phyloP scores from a whole-genome alignment of 2,888 invertebrate genomes.

The Nebria brevicollis region DNA sequence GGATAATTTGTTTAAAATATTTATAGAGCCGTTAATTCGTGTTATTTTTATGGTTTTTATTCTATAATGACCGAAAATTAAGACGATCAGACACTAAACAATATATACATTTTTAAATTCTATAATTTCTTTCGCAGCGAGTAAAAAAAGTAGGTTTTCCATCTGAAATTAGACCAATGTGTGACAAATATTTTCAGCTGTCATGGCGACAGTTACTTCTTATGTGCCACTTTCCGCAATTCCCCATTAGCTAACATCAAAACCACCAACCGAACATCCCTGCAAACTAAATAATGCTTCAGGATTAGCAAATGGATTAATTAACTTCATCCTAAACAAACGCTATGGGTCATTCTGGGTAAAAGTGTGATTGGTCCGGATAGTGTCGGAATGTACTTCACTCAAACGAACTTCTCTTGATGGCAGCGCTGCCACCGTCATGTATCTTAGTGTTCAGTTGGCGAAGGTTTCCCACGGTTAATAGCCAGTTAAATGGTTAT shows the following conservation, averaged over 20 bases:
- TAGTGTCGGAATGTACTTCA: conserved; percentile 30
- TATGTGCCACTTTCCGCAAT: not conserved
- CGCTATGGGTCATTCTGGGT: conserved; percentile 31
- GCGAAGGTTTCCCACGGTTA: conserved; percentile 40
- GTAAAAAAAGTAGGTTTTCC: too few species aligned
- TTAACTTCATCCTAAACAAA: conserved; percentile 47
- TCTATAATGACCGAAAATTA: too few species aligned
- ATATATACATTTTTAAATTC: too few species aligned
- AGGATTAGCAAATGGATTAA: conserved; percentile 45
- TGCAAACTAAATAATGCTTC: conserved; percentile 43
- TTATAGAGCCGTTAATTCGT: too few species aligned
- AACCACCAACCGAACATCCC: conserved; percentile 27
- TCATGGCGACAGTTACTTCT: not conserved
- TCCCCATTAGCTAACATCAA: conserved; percentile 11
- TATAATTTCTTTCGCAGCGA: too few species aligned
- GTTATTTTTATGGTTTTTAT: too few species aligned
- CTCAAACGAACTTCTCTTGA: not conserved
- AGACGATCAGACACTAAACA: too few species aligned
- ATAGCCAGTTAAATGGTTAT: conserved; percentile 44
- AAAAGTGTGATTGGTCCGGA: conserved; percentile 40
- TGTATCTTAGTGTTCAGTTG: conserved; percentile 32
- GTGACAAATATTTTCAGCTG: not conserved
- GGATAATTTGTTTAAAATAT: too few species aligned
- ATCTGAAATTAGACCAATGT: not conserved
- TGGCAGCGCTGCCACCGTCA: conserved; percentile 16